A percentile compares a stretch with the other conserved stretches of the same genome.
Conservation (phyloP, 2,797 vertebrate species). For the Coreius guichenoti region DNA sequence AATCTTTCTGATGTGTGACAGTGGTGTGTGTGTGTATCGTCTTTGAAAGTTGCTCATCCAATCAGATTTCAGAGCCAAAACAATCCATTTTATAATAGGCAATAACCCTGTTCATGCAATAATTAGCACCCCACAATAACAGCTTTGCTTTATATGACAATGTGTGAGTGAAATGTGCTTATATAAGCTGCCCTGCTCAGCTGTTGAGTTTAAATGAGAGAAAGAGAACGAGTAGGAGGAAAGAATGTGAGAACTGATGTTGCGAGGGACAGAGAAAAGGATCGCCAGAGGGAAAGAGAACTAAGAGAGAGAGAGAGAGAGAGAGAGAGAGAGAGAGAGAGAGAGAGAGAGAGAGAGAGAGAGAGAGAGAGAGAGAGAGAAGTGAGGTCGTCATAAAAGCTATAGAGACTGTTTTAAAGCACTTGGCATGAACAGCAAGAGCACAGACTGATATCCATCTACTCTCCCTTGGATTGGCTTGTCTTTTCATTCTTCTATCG, state of each 20-base stretch:
- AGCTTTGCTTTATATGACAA: slow-evolving; percentile 35
- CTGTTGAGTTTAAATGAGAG: slow-evolving; percentile 35
- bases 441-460: not conserved
- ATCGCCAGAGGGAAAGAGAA: slow-evolving; percentile 45
- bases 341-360: slow-evolving; percentile 25
- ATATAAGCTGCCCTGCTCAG: slow-evolving; percentile 34
- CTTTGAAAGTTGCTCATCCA: not conserved
- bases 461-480: not conserved
- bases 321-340: slow-evolving; percentile 33
- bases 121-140: slow-evolving; percentile 11
- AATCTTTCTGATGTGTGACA: not conserved
- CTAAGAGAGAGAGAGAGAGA: slow-evolving; percentile 25
- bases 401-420: slow-evolving; percentile 13
- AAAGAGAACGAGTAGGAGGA: slow-evolving; percentile 42
- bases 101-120: not conserved
- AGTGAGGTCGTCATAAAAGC: not conserved
- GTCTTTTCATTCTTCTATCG: not conserved
- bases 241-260: slow-evolving; percentile 37
- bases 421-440: slow-evolving; percentile 11
- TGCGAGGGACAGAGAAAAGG: slow-evolving; percentile 44
- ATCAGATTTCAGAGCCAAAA: not conserved
- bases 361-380: not conserved
- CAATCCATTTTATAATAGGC: not conserved
- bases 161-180: slow-evolving; percentile 30
- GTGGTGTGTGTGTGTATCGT: not conserved